phyloP scores from a whole-genome alignment of 2,113 vertebrate species.

The Lamprotornis superbus region DNA sequence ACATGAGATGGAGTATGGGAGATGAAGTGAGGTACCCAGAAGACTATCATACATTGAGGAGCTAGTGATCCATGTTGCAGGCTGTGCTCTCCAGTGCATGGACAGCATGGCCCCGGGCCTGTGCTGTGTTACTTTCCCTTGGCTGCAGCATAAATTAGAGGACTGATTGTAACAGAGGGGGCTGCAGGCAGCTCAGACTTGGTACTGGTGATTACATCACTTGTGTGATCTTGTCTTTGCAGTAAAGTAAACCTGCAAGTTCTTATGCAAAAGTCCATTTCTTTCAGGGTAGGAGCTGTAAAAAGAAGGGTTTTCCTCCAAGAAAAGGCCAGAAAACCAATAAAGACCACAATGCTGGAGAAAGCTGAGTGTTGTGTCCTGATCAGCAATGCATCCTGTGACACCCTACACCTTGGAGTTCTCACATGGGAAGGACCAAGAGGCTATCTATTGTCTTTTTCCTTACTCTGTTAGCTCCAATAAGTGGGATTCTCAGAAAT shows the following conservation, averaged over 20 bases:
- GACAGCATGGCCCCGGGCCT: neutral
- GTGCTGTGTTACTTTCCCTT: neutral
- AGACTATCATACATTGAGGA: neutral
- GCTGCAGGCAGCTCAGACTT: neutral
- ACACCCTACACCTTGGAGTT: neutral
- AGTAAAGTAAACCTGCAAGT: neutral
- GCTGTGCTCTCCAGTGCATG: neutral
- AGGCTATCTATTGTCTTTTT: neutral
- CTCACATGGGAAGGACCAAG: neutral
- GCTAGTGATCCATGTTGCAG: neutral
- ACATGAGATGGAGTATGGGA: neutral
- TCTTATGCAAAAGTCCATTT: neutral
- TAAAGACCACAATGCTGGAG: neutral
- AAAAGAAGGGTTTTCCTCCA: neutral
- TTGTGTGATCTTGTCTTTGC: neutral
- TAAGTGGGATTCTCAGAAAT: neutral
- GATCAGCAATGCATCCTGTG: neutral
- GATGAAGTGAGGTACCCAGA: neutral
- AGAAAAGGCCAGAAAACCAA: neutral
- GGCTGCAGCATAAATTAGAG: neutral
- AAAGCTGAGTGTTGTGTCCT: neutral
- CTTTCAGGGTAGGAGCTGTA: neutral
- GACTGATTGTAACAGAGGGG: neutral
- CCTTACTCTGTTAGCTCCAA: neutral
- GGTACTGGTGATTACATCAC: accelerated